Conservation (phyloP, 2,113 vertebrate species). For the Muntiacus muntjak region DNA sequence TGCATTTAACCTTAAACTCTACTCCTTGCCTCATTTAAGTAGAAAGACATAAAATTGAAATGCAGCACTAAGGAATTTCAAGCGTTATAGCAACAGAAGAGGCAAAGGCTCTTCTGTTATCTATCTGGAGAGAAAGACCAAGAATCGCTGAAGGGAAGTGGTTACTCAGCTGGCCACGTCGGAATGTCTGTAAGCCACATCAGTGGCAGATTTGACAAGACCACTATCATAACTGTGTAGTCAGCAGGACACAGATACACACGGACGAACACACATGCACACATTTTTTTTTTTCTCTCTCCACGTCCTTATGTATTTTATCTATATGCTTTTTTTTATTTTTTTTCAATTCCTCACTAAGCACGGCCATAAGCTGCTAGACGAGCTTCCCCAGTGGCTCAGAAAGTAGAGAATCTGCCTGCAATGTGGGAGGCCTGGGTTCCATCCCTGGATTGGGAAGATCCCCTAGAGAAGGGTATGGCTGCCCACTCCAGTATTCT, state of each 20-base stretch:
- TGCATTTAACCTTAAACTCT: constrained; percentile 30
- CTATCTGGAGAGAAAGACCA: neutral
- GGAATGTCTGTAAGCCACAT: neutral
- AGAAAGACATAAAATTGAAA: constrained; percentile 9
- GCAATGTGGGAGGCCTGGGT: neutral
- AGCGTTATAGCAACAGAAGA: constrained; percentile 14
- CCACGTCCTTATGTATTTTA: no score
- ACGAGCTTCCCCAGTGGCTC: neutral
- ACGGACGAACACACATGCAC: neutral
- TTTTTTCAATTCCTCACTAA: neutral
- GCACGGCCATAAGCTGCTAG: neutral
- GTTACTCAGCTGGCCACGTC: neutral
- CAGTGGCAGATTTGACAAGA: neutral
- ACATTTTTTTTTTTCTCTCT: neutral
- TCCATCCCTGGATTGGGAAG: neutral
- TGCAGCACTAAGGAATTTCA: neutral
- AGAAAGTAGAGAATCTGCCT: neutral
- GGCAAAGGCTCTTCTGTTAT: neutral
- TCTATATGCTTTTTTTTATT: neutral
- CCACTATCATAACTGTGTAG: neutral
- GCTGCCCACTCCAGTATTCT: neutral
- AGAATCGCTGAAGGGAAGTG: neutral
- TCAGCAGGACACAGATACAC: neutral
- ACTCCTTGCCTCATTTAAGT: neutral
- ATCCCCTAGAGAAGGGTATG: neutral